Conservation (phyloP, 2,113 vertebrate species). For the Myocastor coypus region DNA sequence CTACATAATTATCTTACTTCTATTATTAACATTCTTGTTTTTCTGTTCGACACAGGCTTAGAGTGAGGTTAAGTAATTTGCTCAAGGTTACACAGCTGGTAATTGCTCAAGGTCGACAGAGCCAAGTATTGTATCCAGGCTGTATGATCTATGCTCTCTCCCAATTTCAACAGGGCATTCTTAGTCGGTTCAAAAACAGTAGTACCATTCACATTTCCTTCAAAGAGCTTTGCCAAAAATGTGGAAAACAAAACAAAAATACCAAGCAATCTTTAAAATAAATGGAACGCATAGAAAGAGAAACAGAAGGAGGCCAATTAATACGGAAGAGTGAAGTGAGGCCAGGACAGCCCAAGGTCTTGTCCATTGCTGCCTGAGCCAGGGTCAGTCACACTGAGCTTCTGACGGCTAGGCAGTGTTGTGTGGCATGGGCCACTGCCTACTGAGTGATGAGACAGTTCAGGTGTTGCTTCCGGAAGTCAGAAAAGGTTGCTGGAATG, state of each 20-base stretch:
- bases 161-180: background rate
- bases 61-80: constrained; percentile 64
- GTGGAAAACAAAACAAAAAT: background rate
- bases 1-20: constrained; percentile 41
- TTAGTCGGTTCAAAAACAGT: constrained; percentile 7
- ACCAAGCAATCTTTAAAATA: constrained; percentile 23
- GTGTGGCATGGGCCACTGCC: background rate
- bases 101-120: constrained; percentile 7
- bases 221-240: constrained; percentile 29
- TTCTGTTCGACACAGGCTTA: constrained; percentile 38
- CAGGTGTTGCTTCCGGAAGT: constrained; percentile 21
- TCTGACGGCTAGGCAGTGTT: background rate
- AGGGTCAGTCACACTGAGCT: background rate
- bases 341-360: too few relatives aligned
- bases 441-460: constrained; percentile 1
- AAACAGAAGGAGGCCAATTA: background rate
- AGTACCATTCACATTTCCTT: background rate
- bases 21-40: constrained; percentile 54
- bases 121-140: background rate
- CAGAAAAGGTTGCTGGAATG: constrained; percentile 11
- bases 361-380: background rate
- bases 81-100: constrained; percentile 50
- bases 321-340: background rate
- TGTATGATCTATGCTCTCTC: background rate
- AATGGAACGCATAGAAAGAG: background rate